Evolutionary conservation across 2,113 vertebrate genomes (phyloP).

Genomic region (Machaerirhynchus nigripectus): DNA sequence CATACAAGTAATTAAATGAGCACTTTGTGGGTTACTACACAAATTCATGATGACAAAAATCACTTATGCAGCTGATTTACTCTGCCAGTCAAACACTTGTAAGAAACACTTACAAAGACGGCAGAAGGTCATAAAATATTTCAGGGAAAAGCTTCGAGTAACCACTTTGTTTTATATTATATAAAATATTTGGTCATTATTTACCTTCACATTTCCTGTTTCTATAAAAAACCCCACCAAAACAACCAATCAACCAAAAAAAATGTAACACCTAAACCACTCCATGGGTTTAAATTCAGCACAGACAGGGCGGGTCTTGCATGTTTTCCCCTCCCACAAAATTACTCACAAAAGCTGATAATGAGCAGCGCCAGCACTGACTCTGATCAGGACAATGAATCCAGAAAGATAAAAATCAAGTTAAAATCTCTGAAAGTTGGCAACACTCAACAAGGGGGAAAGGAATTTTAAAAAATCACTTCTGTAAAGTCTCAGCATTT

Average conservation of each 20-base stretch:
- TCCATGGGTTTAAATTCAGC: neutral
- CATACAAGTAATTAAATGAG: neutral
- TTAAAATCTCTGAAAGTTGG: neutral
- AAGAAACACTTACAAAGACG: neutral
- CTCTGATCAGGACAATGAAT: neutral
- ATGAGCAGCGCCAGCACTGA: neutral
- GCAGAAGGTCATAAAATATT: neutral
- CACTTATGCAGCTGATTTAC: neutral
- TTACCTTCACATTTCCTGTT: neutral
- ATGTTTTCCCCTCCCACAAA: neutral
- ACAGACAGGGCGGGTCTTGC: neutral
- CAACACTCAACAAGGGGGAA: neutral
- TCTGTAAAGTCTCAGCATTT: neutral
- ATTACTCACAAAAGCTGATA: neutral
- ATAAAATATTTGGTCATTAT: neutral
- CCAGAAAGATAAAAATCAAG: neutral
- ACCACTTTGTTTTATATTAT: neutral
- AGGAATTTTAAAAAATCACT: neutral
- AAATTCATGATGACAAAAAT: neutral
- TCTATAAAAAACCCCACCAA: rapidly evolving
- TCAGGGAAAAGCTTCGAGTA: neutral
- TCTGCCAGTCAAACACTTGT: neutral
- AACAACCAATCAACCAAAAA: too few relatives aligned
- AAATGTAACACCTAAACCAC: neutral
- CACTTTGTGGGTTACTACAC: neutral